Percentiles rank a stretch among this genome's conserved stretches.
These are phyloP conservation scores for Drosophila percnosoma DNA, from an alignment of 2,888 invertebrate genomes.

Conservation along the genomic window DNA sequence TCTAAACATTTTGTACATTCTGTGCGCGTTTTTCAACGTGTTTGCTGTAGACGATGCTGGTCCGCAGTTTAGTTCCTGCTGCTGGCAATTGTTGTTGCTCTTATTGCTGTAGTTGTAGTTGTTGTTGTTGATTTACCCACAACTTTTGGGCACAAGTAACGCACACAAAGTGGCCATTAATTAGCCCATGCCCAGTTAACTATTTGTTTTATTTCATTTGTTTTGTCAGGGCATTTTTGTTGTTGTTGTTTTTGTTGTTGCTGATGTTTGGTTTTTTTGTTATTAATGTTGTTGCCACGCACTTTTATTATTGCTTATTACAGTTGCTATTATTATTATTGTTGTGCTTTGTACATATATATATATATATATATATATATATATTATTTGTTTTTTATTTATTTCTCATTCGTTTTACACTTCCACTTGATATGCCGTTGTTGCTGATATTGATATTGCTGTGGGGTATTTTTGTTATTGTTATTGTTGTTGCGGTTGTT, in stretches of 20 bases:
- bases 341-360: conserved; percentile 21
- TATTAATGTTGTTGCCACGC: conserved; percentile 63
- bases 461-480: conserved; percentile 16
- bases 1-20: conserved; percentile 84
- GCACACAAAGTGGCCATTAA: conserved; percentile 48
- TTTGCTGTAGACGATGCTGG: conserved; percentile 55
- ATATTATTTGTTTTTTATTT: conserved; percentile 19
- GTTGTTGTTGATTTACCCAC: conserved; percentile 29
- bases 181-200: conserved; percentile 66
- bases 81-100: conserved; percentile 13
- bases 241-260: conserved; percentile 25
- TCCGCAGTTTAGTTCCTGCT: conserved; percentile 32
- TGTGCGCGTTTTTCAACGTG: conserved; percentile 53
- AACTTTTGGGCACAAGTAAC: conserved; percentile 52
- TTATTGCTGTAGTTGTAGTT: conserved; percentile 5
- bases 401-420: conserved; percentile 56
- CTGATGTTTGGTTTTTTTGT: conserved; percentile 45
- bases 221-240: conserved; percentile 34
- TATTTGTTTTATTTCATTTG: conserved; percentile 39
- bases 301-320: conserved; percentile 43
- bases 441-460: conserved; percentile 30
- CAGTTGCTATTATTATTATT: conserved; percentile 21
- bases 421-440: conserved; percentile 64
- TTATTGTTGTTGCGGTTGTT: conserved; percentile 28
- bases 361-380: background rate